Percentiles rank a stretch among this genome's conserved stretches.
Evolutionary conservation across 2,797 vertebrate species (phyloP).

Genomic region (Orestias chungarensis): DNA sequence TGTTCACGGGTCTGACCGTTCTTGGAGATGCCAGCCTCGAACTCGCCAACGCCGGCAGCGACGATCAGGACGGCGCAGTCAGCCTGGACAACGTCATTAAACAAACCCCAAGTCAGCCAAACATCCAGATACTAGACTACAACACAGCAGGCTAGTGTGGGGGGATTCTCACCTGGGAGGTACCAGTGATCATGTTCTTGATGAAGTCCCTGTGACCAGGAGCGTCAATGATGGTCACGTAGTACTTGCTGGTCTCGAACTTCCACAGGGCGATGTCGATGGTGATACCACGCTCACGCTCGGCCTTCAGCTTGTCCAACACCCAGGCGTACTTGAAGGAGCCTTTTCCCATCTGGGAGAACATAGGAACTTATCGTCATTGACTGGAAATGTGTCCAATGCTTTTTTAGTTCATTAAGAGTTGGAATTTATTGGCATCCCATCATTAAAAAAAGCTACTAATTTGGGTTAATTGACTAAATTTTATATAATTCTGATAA

Average conservation of each 20-base stretch:
- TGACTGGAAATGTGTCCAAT: too few species aligned
- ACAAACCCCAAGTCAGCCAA: too few species aligned
- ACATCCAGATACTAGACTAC: too few species aligned
- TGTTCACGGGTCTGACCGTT: slow-evolving; percentile 86
- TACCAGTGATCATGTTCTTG: slow-evolving; percentile 89
- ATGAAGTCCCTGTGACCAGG: slow-evolving; percentile 86
- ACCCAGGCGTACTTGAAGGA: slow-evolving; percentile 88
- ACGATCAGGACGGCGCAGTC: slow-evolving; percentile 85
- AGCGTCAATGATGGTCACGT: slow-evolving; percentile 85
- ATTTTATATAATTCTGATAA: too few species aligned
- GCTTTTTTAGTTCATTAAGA: too few species aligned
- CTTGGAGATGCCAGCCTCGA: slow-evolving; percentile 85
- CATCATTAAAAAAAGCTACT: too few species aligned
- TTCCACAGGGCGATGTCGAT: slow-evolving; percentile 87
- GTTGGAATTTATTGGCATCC: too few species aligned
- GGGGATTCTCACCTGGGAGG: slow-evolving; percentile 79
- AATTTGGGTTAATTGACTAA: too few species aligned
- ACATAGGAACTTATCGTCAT: too few species aligned
- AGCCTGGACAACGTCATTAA: slow-evolving; percentile 71
- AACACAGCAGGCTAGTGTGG: rapidly evolving
- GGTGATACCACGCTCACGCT: slow-evolving; percentile 85
- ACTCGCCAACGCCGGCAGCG: slow-evolving; percentile 83
- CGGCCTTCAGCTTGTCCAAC: slow-evolving; percentile 85
- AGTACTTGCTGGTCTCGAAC: slow-evolving; percentile 82
- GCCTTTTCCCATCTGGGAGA: slow-evolving; percentile 83